Percentiles rank a stretch among this genome's conserved stretches.
phyloP scores from a whole-genome alignment of 2,113 vertebrate genomes.

The Camarhynchus parvulus region DNA sequence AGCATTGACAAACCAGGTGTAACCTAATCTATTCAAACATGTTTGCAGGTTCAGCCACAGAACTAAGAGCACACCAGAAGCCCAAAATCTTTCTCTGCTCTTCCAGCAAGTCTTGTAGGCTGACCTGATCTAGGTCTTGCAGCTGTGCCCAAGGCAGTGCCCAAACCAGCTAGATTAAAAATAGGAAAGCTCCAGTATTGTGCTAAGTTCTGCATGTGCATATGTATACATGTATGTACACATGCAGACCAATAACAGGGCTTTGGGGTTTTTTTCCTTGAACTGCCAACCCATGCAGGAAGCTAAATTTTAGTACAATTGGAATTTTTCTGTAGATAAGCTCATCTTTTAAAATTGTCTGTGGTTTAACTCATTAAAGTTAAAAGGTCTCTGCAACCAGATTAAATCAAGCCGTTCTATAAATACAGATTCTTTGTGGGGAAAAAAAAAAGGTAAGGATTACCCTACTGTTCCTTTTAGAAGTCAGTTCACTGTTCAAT shows the following conservation, averaged over 20 bases:
- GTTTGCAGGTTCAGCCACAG: background rate
- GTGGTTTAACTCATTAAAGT: background rate
- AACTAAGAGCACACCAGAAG: background rate
- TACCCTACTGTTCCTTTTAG: background rate
- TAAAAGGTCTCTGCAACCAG: background rate
- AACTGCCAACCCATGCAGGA: background rate
- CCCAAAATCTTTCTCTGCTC: background rate
- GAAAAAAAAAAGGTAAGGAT: background rate
- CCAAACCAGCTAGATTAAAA: background rate
- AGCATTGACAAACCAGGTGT: background rate
- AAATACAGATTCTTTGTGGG: background rate
- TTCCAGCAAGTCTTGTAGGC: background rate
- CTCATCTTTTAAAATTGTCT: background rate
- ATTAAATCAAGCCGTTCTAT: background rate
- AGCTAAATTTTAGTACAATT: background rate
- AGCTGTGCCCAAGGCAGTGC: background rate
- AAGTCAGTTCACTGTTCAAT: background rate
- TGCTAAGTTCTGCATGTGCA: background rate
- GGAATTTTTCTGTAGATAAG: background rate
- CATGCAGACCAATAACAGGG: background rate
- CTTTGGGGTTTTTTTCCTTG: background rate
- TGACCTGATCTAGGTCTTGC: background rate
- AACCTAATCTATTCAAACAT: background rate
- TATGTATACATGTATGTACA: too few relatives aligned
- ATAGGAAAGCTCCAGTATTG: background rate